These are phyloP conservation scores for Tachycineta bicolor DNA, from an alignment of 2,113 vertebrate genomes.

Conservation along the genomic window DNA sequence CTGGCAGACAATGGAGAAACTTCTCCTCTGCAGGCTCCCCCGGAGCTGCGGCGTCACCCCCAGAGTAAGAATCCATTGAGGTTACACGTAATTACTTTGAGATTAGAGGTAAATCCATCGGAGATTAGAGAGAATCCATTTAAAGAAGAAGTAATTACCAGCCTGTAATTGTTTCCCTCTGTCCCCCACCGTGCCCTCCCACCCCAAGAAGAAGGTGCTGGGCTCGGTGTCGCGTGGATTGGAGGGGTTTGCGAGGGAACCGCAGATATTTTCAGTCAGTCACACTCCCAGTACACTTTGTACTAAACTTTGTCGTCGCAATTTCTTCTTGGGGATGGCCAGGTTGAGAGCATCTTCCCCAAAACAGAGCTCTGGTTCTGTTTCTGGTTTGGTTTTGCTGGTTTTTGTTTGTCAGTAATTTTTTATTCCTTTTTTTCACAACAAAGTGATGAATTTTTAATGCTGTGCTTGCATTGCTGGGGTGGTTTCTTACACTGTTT, in stretches of 20 bases:
- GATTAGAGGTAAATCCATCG: slow-evolving; percentile 64
- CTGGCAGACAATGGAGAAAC: slow-evolving; percentile 32
- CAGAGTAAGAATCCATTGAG: slow-evolving; percentile 39
- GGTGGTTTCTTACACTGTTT: background rate
- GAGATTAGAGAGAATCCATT: slow-evolving; percentile 59
- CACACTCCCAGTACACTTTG: background rate
- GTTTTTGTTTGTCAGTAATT: background rate
- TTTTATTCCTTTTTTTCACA: background rate
- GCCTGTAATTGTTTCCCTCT: slow-evolving; percentile 62
- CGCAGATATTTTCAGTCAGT: background rate
- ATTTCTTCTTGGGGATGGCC: background rate
- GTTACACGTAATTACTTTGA: slow-evolving; percentile 70
- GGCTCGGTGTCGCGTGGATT: accelerated
- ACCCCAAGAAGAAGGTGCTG: background rate
- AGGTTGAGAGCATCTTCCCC: background rate
- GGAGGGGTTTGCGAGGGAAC: accelerated
- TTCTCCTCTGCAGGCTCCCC: slow-evolving; percentile 25
- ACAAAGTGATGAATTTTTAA: background rate
- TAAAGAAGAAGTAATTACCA: slow-evolving; percentile 69
- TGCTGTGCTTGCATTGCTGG: background rate
- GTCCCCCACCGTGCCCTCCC: background rate
- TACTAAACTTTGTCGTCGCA: background rate
- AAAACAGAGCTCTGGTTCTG: background rate
- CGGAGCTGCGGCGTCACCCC: background rate
- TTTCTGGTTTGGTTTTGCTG: background rate